Evolutionary conservation across 2,888 invertebrate species (phyloP).

Genomic region (Holacanthella duospinosa): DNA sequence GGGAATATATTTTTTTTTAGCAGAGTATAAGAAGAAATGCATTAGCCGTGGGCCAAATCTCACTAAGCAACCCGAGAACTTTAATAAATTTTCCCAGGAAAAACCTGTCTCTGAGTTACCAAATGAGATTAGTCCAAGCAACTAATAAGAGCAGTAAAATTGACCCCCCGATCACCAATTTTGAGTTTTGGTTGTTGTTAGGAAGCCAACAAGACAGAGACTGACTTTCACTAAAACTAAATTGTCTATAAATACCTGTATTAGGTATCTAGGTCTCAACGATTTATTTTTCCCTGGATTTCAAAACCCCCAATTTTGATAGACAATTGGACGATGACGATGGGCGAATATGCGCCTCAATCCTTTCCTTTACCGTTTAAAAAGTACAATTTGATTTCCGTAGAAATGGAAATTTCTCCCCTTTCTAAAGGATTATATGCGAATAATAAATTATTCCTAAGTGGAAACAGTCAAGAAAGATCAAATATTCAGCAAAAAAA

Average conservation of each 20-base stretch:
- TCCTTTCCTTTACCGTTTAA: background rate
- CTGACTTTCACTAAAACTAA: background rate
- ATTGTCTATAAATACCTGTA: background rate
- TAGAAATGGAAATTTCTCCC: no score
- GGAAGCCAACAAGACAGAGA: background rate
- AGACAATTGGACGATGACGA: background rate
- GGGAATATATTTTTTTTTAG: background rate
- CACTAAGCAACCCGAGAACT: slow-evolving; percentile 38
- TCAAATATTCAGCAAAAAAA: slow-evolving; percentile 12
- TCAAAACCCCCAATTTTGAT: background rate
- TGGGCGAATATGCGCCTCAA: background rate
- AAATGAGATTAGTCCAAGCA: slow-evolving; percentile 81
- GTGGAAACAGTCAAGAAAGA: background rate
- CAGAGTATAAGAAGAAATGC: slow-evolving; percentile 27
- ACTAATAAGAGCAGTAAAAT: slow-evolving; percentile 21
- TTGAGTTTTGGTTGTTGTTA: background rate
- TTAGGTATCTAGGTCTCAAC: background rate
- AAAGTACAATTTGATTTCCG: background rate
- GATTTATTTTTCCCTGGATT: background rate
- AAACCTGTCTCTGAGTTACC: slow-evolving; percentile 85
- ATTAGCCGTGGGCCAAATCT: slow-evolving; percentile 39
- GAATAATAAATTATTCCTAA: slow-evolving; percentile 8
- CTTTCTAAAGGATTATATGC: background rate
- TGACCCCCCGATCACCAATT: background rate
- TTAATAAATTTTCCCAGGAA: slow-evolving; percentile 6